Evolutionary conservation across 2,888 invertebrate species (phyloP).

Genomic region (Torymus tubicola): DNA sequence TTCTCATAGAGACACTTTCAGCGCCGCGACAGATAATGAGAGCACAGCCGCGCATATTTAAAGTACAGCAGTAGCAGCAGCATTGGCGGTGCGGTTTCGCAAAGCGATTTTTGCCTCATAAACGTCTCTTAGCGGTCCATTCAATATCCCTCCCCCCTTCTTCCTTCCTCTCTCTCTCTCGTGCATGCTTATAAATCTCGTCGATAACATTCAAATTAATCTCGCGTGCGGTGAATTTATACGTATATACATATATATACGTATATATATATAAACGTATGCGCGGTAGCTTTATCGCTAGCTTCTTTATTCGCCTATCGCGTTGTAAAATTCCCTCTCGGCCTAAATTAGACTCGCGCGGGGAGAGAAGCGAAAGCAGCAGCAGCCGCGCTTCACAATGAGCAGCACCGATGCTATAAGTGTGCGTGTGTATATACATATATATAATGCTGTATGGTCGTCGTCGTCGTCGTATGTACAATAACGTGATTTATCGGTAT

Average conservation of each 20-base stretch:
- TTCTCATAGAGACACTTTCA: too few relatives aligned
- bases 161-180: not conserved
- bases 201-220: slow-evolving; percentile 58
- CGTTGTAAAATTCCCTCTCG: too few relatives aligned
- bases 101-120: slow-evolving; percentile 29
- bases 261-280: not conserved
- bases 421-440: too few relatives aligned
- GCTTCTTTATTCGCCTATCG: slow-evolving; percentile 37
- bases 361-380: not conserved
- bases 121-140: slow-evolving; percentile 1
- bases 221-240: slow-evolving; percentile 43
- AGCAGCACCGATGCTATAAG: too few relatives aligned
- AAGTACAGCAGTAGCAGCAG: too few relatives aligned
- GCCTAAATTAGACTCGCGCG: too few relatives aligned
- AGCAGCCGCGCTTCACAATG: not conserved
- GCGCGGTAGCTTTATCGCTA: not conserved
- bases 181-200: slow-evolving; percentile 49
- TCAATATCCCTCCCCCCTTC: not conserved
- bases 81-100: not conserved
- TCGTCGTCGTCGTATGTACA: too few relatives aligned
- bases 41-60: too few relatives aligned
- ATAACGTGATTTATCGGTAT: slow-evolving; percentile 20
- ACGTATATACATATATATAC: slow-evolving; percentile 13
- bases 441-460: too few relatives aligned
- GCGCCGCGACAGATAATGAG: too few relatives aligned